phyloP scores from a whole-genome alignment of 37 sponge, comb jelly and placozoan genomes.

The Ephydatia muelleri region DNA sequence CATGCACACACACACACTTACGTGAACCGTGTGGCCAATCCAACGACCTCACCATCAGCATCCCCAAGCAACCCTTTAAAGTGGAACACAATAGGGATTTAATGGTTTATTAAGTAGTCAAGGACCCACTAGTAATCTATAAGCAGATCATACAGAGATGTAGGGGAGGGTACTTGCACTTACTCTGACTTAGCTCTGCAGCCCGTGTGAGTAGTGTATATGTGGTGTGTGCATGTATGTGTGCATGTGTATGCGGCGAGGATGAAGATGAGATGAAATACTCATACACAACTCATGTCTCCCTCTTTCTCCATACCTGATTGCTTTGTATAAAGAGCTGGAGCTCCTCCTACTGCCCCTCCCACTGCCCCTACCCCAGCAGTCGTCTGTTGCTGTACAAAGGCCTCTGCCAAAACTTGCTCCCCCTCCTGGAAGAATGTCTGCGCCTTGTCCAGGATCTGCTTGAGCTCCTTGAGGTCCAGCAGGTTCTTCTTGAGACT shows the following conservation, averaged over 20 bases:
- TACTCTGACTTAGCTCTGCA: neutral
- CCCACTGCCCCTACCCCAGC: neutral
- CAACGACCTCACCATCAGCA: neutral
- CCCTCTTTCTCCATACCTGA: neutral
- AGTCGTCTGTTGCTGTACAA: neutral
- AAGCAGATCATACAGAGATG: too few species aligned
- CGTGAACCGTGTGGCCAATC: neutral
- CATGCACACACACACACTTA: neutral
- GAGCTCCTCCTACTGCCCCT: neutral
- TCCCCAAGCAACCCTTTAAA: neutral
- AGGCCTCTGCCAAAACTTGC: neutral
- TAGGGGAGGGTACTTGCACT: too few species aligned
- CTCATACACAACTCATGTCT: neutral
- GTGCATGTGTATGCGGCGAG: neutral
- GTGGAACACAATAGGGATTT: too few species aligned
- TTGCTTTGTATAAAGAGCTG: neutral
- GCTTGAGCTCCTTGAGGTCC: slow-evolving; percentile 94
- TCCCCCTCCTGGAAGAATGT: slow-evolving; percentile 90
- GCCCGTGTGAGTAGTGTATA: neutral
- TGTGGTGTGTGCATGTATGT: neutral
- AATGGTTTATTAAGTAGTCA: too few species aligned
- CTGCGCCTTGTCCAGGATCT: slow-evolving; percentile 82
- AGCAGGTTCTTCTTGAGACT: slow-evolving; percentile 90
- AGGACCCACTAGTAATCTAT: too few species aligned
- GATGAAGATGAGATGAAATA: too few species aligned